Base-by-base conservation (phyloP, 2,797 vertebrate species). In the Fistularia tabacaria region DNA sequence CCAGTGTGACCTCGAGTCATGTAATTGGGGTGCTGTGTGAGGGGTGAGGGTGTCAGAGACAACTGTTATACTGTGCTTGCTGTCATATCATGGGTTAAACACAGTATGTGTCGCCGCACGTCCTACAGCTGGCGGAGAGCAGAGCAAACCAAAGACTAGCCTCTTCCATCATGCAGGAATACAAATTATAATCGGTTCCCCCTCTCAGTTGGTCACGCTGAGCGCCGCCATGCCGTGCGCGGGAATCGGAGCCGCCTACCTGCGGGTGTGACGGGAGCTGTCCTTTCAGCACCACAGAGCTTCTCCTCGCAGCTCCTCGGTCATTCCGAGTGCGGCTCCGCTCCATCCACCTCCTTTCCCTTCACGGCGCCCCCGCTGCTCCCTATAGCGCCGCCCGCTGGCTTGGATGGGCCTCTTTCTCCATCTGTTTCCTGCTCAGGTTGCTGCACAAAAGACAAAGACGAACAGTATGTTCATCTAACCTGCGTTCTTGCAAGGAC, bases 381-480 rank as follows among this genome's bases (percentile, higher is more conserved):
- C 54, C 63, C 45, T 82, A 66, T 79, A 89, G 65, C 86, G 83
- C 90, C 88, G 50, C 83, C 90, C 90, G 79, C 70, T 85, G 90
- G 89, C 51, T 60, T 70, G 87, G 88, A 82, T 82, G 79, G 52
- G 63, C 48, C 51, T 1, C 0, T 11, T 51, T 15, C 5, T 3
- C 6, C 49, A 14, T 1, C 11, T 7, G 8, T 37, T 37, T 39
- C 15, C 9, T n/a, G 12, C 0, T 49, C 12, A 25, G 25, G 25
- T 25, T 25, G 25, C 25, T 25, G 25, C 8, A 52, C n/a, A 25
- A 13, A 47, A 47, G 14, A 45, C 7, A 45, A 8, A 14, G 25
- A 25, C 25, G 25, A 25, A 25, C 25, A 25, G 25, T 5, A 5
- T 25, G 25, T 25, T 25, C 25, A 25, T 25, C 25, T 25, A 25